These are phyloP conservation scores for Pocillopora verrucosa DNA, from an alignment of 64 coral and sea anemone species.

Conservation along the genomic window DNA sequence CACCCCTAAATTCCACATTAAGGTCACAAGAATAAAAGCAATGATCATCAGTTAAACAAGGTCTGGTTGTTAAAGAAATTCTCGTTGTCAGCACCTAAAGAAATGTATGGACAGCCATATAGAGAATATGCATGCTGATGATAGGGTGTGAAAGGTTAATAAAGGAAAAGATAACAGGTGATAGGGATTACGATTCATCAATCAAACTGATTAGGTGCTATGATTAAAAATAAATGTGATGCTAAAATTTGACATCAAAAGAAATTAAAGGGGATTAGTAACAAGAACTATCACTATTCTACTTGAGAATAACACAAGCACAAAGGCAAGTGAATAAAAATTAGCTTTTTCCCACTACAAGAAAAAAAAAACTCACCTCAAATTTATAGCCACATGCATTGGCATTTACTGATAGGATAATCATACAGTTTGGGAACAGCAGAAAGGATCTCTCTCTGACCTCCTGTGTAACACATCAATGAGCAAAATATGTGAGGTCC, in stretches of 20 bases:
- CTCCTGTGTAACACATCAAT: slow-evolving; percentile 61
- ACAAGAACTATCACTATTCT: no score
- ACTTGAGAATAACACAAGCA: no score
- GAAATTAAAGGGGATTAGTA: no score
- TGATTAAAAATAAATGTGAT: no score
- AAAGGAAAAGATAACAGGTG: no score
- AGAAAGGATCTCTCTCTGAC: slow-evolving; percentile 95
- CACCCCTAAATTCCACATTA: neutral
- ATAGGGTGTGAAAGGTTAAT: no score
- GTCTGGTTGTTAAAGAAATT: neutral
- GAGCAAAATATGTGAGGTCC: neutral
- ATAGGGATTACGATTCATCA: no score
- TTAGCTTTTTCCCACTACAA: neutral
- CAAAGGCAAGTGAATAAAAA: neutral
- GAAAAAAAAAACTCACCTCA: slow-evolving; percentile 62
- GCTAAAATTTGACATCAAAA: no score
- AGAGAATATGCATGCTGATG: no score
- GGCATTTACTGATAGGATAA: slow-evolving; percentile 90
- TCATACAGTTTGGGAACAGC: slow-evolving; percentile 77
- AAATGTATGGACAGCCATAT: no score
- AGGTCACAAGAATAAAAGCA: neutral
- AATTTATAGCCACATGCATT: slow-evolving; percentile 93
- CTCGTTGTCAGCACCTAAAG: no score
- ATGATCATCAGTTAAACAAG: neutral
- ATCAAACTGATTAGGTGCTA: no score